Evolutionary conservation across 2,797 vertebrate genomes (phyloP), one percentile per base, ranked within the genome.

Genomic region (Clarias platycephalus): DNA sequence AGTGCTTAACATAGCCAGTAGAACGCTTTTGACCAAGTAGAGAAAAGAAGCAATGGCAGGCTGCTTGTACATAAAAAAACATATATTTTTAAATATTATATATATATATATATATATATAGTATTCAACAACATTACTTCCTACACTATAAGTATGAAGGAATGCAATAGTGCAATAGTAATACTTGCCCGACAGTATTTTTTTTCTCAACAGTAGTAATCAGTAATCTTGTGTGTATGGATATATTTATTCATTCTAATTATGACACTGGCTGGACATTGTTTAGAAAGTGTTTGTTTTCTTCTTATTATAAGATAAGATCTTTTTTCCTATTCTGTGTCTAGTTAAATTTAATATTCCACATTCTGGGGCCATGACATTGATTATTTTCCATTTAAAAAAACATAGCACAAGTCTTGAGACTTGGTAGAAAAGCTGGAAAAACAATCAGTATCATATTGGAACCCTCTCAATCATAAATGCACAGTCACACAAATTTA

Each of bases 391-490:
- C 9, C n/a, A 26, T 4, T n/a, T 9, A 53, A 53, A 44, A 37
- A 62, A 62, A 62, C 31, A n/a, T 60, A 31, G 31, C 57, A n/a
- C 1, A 53, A 6, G 53, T 66, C n/a, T 62, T 28, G 28, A 5
- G 37, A 64, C 37, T 40, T n/a, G 4, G 12, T n/a, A 26, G 22
- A n/a, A 49, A 49, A 71, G 37, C 57, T 78, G 31, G 26, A 37
- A 78, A 62, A 40, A 40, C 22, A 63, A 78, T 78, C 40, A n/a
- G n/a, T 49, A 53, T 83, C 66, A 24, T 49, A n/a, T 57, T 71
- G 55, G n/a, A 72, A 28, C 22, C 72, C 58, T 63, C 26, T 53
- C 7, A 28, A 55, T 24, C 28, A 81, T 66, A 34, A 20, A n/a
- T 62, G 57, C 60, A 22, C 58, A 75, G 20, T 18, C 34, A 58